Evolutionary conservation across 1,140 invertebrate species (phyloP).

Genomic region (Vanessa atalanta): DNA sequence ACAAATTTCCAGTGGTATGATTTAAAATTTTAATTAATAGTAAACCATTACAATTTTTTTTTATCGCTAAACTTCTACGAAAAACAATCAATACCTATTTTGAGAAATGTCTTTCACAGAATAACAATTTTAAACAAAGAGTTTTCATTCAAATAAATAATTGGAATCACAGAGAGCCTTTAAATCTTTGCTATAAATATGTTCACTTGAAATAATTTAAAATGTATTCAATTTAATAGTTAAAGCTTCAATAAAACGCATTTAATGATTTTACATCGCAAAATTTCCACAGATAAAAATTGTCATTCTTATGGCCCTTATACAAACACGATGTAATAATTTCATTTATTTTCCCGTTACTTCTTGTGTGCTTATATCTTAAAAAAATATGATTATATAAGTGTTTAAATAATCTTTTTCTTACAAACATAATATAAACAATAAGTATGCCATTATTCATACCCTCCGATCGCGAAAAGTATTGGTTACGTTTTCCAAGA

Average conservation of each 20-base stretch:
- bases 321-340: neutral
- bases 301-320: neutral
- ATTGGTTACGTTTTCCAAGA: too few species aligned
- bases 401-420: too few species aligned
- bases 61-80: slow-evolving; percentile 29
- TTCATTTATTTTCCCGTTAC: neutral
- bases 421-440: too few species aligned
- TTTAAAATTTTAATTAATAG: slow-evolving; percentile 5
- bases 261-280: slow-evolving; percentile 38
- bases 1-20: slow-evolving; percentile 30
- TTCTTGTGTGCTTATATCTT: too few species aligned
- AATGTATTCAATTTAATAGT: slow-evolving; percentile 14
- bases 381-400: too few species aligned
- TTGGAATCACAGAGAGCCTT: slow-evolving; percentile 6
- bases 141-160: slow-evolving; percentile 11
- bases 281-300: slow-evolving; percentile 30
- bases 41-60: slow-evolving; percentile 30
- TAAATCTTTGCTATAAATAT: slow-evolving; percentile 7
- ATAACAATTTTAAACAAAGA: slow-evolving; percentile 31
- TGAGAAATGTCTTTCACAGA: slow-evolving; percentile 27
- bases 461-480: too few species aligned
- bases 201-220: slow-evolving; percentile 20
- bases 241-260: slow-evolving; percentile 32
- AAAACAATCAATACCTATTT: slow-evolving; percentile 46
- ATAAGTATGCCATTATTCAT: too few species aligned